Evolutionary conservation across 1,140 invertebrate genomes (phyloP).

Genomic region (Brachionus plicatilis): DNA sequence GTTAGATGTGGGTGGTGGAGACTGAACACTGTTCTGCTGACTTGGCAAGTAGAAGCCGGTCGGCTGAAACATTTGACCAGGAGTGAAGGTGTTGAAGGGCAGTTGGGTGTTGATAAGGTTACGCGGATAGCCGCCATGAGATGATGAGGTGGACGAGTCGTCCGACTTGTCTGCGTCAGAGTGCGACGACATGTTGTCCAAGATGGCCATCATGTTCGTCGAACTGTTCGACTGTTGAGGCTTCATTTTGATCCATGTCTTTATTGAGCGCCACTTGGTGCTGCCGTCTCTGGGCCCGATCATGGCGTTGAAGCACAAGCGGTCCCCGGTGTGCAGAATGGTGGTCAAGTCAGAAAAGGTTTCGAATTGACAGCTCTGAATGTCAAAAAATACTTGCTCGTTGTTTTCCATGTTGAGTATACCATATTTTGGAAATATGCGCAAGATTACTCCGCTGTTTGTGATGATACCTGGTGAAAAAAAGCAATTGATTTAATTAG

Average conservation of each 20-base stretch:
- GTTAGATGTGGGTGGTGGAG: conserved; percentile 2
- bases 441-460: conserved; percentile 37
- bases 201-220: conserved; percentile 7
- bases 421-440: conserved; percentile 51
- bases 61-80: conserved; percentile 3
- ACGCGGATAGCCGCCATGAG: background rate
- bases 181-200: conserved; percentile 16
- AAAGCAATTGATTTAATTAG: background rate
- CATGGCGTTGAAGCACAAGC: conserved; percentile 55
- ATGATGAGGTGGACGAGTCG: conserved; percentile 22
- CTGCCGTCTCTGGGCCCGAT: conserved; percentile 52
- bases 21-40: background rate
- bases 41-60: background rate
- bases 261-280: conserved; percentile 41
- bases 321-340: conserved; percentile 52
- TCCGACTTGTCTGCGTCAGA: conserved; percentile 33
- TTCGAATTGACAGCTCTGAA: conserved; percentile 52
- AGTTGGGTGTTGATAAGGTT: background rate
- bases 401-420: conserved; percentile 57
- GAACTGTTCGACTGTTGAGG: conserved; percentile 20
- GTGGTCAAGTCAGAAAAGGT: conserved; percentile 53
- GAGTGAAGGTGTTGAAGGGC: background rate
- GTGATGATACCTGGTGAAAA: background rate
- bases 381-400: conserved; percentile 58
- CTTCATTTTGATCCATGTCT: conserved; percentile 41